Base-by-base conservation (phyloP, 2,797 vertebrate genomes). In the Clamator glandarius region DNA sequence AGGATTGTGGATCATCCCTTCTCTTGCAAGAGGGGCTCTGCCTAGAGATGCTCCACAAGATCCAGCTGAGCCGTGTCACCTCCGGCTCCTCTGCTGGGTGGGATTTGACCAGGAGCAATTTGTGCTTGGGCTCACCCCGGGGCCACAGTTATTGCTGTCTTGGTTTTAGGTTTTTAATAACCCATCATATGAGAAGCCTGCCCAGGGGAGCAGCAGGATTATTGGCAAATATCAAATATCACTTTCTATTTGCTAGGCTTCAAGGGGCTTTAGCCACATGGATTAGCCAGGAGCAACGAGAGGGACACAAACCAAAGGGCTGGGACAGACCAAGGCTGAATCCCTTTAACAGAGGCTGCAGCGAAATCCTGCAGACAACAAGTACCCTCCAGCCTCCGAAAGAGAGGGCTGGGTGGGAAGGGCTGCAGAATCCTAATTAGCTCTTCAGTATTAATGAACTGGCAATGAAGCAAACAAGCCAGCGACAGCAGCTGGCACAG, bases 211-310 rank as follows among this genome's bases (percentile, higher is more conserved):
- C 33, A 9, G 72, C 61, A 63, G 93, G 92, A 97, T 97, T 96
- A 96, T 64, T 95, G 89, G 90, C 94, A 96, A 96, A 95, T 95
- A 96, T 85, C 94, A 96, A 96, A 95, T 95, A 96, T 85, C 89
- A 90, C 82, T 91, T 95, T 92, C 87, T 87, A 72, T 77, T 95
- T 94, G 75, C 78, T 25, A 8, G 91, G 89, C 90, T 96, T 95
- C 4, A 3, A 89, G 92, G 90, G 80, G 93, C 93, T 96, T 92
- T 61, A 92, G 93, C 88, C 91, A 87, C 12, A 4, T 33, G 80
- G 84, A 73, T 91, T 85, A 94, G 31, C 83, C 3, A 1, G 69
- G 84, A 94, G 51, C 3, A 6, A 58, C 67, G 84, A 80, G 57
- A 74, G 66, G 70, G 90, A 83, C 87, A 33, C 74, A 81, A 92